Conservation (phyloP, 2,888 invertebrate genomes). For the Cheilosia variabilis region DNA sequence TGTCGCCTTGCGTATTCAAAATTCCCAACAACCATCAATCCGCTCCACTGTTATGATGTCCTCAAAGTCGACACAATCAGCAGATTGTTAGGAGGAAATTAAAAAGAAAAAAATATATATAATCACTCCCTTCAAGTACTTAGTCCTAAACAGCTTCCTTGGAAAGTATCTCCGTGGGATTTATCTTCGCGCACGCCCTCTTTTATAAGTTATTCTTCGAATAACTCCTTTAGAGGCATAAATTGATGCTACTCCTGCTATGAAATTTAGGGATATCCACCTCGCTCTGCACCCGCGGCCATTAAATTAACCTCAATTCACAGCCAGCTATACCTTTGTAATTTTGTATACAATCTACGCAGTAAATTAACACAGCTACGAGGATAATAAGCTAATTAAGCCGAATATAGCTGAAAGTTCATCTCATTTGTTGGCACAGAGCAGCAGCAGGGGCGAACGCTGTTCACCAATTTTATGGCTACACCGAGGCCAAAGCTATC, state of each 20-base stretch:
- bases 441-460: not conserved
- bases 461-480: slow-evolving; percentile 31
- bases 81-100: not conserved
- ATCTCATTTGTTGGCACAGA: slow-evolving; percentile 63
- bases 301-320: slow-evolving; percentile 70
- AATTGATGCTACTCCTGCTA: slow-evolving; percentile 43
- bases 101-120: not conserved
- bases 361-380: slow-evolving; percentile 62
- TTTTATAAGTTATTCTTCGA: slow-evolving; percentile 19
- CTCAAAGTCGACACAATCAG: not conserved
- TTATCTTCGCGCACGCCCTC: slow-evolving; percentile 27
- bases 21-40: no score
- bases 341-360: slow-evolving; percentile 2
- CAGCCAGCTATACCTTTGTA: slow-evolving; percentile 53
- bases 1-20: no score
- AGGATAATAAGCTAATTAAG: slow-evolving; percentile 74
- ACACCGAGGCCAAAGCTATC: slow-evolving; percentile 46
- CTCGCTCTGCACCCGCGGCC: slow-evolving; percentile 24
- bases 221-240: slow-evolving; percentile 48
- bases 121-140: not conserved
- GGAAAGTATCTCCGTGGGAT: slow-evolving; percentile 33
- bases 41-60: not conserved
- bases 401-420: slow-evolving; percentile 60
- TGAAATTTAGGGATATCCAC: slow-evolving; percentile 41
- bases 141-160: not conserved